phyloP scores from a whole-genome alignment of 1,140 invertebrate genomes.

The Apis cerana region DNA sequence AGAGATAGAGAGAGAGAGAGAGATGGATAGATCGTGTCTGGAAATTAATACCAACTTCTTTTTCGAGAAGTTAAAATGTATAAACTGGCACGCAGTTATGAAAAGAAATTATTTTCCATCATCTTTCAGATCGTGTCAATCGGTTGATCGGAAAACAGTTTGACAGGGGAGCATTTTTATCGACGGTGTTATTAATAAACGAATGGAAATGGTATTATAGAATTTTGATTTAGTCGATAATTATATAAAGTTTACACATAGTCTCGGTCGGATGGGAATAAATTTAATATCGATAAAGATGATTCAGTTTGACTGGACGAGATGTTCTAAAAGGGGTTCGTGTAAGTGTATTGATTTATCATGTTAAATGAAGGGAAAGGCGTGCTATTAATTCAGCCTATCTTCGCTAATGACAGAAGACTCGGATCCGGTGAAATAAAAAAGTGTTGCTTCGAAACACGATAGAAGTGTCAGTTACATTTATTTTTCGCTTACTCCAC shows the following conservation, averaged over 20 bases:
- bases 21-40: not conserved
- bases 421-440: not conserved
- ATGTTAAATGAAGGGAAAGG: not conserved
- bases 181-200: not conserved
- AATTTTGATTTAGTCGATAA: not conserved
- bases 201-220: not conserved
- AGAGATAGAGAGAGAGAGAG: too few species aligned
- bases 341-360: conserved; percentile 39
- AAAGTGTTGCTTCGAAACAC: not conserved
- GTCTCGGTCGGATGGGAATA: not conserved
- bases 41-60: not conserved
- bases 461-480: conserved; percentile 39
- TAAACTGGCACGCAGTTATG: too few species aligned
- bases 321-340: not conserved
- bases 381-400: conserved; percentile 34
- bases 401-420: conserved; percentile 21
- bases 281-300: not conserved
- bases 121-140: not conserved
- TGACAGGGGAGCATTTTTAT: too few species aligned
- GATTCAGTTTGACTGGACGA: not conserved
- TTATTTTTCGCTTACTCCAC: conserved; percentile 33
- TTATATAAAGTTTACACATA: not conserved
- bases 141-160: too few species aligned
- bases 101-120: too few species aligned
- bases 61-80: not conserved